These are phyloP conservation scores for Lycophotia porphyrea DNA, from an alignment of 2,888 invertebrate genomes.

Conservation along the genomic window DNA sequence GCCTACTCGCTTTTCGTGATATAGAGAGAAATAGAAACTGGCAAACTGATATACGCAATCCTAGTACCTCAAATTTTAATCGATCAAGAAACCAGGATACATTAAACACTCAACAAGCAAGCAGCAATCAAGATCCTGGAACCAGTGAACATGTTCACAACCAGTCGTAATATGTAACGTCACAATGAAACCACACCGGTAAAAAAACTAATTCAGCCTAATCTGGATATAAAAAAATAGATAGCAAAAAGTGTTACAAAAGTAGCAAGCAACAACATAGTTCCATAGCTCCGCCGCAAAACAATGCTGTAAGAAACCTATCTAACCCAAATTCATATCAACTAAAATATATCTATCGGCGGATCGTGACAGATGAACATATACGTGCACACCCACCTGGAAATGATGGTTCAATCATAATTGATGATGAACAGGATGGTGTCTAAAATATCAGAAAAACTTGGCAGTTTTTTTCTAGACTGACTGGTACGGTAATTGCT, in stretches of 20 bases:
- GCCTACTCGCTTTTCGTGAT: neutral
- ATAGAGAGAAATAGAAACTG: neutral
- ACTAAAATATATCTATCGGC: neutral
- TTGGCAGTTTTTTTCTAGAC: slow-evolving; percentile 9
- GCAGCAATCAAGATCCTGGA: neutral
- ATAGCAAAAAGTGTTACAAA: too few species aligned
- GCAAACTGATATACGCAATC: neutral
- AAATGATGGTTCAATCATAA: too few species aligned
- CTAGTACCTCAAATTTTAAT: neutral
- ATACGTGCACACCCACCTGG: neutral
- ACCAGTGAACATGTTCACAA: neutral
- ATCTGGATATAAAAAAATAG: too few species aligned
- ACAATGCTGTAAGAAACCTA: neutral
- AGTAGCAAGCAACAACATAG: neutral
- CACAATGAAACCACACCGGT: slow-evolving; percentile 24
- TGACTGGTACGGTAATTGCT: slow-evolving; percentile 22
- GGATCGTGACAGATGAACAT: neutral
- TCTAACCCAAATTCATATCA: neutral
- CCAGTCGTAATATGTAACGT: neutral
- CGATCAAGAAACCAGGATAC: neutral
- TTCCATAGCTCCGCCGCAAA: neutral
- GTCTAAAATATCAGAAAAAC: slow-evolving; percentile 16
- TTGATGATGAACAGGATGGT: slow-evolving; percentile 4
- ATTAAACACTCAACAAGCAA: neutral
- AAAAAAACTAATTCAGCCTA: neutral